Evolutionary conservation across 2,797 vertebrate species (phyloP), one percentile per base, ranked within the genome.

Genomic region (Stomatorhinus walkeri): DNA sequence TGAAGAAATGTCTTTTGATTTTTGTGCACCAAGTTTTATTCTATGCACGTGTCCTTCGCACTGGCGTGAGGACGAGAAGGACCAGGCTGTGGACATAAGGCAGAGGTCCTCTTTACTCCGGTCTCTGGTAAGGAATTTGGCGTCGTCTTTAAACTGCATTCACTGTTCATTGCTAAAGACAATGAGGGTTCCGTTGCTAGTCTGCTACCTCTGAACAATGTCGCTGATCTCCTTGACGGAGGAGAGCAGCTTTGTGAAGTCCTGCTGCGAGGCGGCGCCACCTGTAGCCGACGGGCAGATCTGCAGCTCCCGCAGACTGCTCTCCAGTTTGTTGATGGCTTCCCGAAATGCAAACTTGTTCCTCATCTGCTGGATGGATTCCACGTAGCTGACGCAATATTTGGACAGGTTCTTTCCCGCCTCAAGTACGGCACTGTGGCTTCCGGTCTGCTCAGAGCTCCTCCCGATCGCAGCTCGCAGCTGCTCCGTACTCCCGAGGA

Each of bases 331-430:
- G 95, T 98, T 99, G 96, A 99, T 98, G 92, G 98, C 98, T 93
- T 99, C 98, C 0, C 98, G 96, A 92, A 99, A 99, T 12, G 98
- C 97, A 2, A 99, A 99, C 92, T 99, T 99, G 94, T 98, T 99
- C 92, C 98, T 95, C 98, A 99, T 99, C 92, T 99, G 98, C 94
- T 99, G 98, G 92, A 99, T 99, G 93, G 98, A 99, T 94, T 99
- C 98, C 88, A 99, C 98, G 0, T 96, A 99, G 94, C 97, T 97
- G 91, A 96, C 93, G 0, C 98, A 99, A 95, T 96, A 98, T 7
- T 98, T 98, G 72, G 97, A 98, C 90, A 99, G 96, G 95, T 99
- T 99, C 92, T 99, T 99, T 92, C 98, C 98, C 0, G 98, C 98
- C 93, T 99, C 98, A 68, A 99, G 93, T 90, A 99, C 98, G 0